Evolutionary conservation across 2,797 vertebrate species (phyloP).

Genomic region (Huso huso): DNA sequence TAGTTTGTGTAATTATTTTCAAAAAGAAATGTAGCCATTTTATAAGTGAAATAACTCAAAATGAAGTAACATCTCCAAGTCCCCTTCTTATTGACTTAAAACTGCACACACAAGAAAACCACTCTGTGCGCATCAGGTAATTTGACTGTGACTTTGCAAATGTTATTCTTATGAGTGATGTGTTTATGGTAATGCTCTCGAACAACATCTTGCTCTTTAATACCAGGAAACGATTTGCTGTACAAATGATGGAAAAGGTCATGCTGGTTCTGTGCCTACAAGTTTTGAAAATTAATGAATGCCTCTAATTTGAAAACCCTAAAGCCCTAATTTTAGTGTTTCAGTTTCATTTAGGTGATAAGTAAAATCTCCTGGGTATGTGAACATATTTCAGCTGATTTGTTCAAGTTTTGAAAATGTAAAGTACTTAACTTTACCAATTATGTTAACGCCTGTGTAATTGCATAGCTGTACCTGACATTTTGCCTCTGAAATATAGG

Average conservation of each 20-base stretch:
- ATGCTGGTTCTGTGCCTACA: neutral
- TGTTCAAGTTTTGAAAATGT: neutral
- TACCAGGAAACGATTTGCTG: neutral
- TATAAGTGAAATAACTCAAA: too few species aligned
- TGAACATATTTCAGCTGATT: neutral
- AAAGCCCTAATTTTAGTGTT: neutral
- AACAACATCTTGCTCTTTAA: constrained; percentile 37
- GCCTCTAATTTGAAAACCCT: too few species aligned
- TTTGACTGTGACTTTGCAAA: constrained; percentile 2
- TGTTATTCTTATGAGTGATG: constrained; percentile 4
- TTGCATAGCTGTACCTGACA: too few species aligned
- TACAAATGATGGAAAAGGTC: neutral
- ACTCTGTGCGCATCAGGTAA: neutral
- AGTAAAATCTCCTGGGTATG: neutral
- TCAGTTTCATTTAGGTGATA: neutral
- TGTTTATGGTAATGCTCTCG: constrained; percentile 42
- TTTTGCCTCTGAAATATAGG: too few species aligned
- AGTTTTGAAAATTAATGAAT: neutral
- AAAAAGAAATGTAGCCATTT: too few species aligned
- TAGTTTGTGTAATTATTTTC: too few species aligned
- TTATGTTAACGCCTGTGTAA: too few species aligned
- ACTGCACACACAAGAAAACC: constrained; percentile 2
- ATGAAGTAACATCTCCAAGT: too few species aligned
- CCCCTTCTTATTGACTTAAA: too few species aligned
- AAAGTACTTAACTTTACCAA: too few species aligned